phyloP scores from a whole-genome alignment of 2,113 vertebrate species.

The Cercopithecus mona region DNA sequence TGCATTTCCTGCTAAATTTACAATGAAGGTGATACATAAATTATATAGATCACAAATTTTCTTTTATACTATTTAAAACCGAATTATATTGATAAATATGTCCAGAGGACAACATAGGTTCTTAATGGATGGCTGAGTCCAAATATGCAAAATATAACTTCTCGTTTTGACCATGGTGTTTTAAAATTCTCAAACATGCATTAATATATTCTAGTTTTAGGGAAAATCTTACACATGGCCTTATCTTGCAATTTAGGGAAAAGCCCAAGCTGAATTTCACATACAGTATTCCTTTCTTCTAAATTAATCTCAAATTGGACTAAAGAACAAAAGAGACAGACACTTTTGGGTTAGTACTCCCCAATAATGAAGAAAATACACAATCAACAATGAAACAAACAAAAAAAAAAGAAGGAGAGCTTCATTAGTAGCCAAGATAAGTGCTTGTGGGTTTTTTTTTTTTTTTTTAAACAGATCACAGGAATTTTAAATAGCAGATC shows the following conservation, averaged over 20 bases:
- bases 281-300: slow-evolving; percentile 78
- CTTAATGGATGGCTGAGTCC: slow-evolving; percentile 82
- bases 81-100: slow-evolving; percentile 87
- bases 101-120: slow-evolving; percentile 82
- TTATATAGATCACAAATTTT: slow-evolving; percentile 86
- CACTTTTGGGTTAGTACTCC: slow-evolving; percentile 79
- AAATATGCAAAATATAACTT: slow-evolving; percentile 89
- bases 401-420: slow-evolving; percentile 58
- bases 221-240: slow-evolving; percentile 84
- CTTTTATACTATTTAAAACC: slow-evolving; percentile 87
- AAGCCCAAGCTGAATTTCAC: slow-evolving; percentile 82
- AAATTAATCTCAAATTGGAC: slow-evolving; percentile 72
- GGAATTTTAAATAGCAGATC: slow-evolving; percentile 76
- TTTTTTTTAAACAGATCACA: slow-evolving; percentile 61
- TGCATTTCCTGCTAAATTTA: slow-evolving; percentile 87
- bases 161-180: slow-evolving; percentile 82
- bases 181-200: slow-evolving; percentile 87
- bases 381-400: slow-evolving; percentile 79
- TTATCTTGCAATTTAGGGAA: slow-evolving; percentile 78
- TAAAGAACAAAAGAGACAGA: slow-evolving; percentile 77
- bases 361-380: slow-evolving; percentile 75
- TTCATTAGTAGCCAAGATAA: slow-evolving; percentile 51
- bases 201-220: slow-evolving; percentile 84
- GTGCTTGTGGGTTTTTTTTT: slow-evolving; percentile 19
- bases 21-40: slow-evolving; percentile 88